Percentiles rank a stretch among this genome's conserved stretches.
Evolutionary conservation across 2,888 invertebrate species (phyloP).

Genomic region (Fragum fragum): DNA sequence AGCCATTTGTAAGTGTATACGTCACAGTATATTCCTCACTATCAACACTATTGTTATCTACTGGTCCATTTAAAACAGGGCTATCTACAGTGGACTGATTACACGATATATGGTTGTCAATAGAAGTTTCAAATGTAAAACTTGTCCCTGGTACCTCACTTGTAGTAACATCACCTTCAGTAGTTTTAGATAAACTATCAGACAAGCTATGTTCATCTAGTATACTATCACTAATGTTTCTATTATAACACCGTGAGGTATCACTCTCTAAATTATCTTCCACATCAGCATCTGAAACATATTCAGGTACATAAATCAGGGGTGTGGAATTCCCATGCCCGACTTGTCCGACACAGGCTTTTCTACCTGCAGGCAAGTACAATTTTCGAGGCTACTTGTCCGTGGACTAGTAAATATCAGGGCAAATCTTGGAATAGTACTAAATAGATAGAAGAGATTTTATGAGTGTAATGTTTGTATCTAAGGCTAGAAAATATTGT

Average conservation of each 20-base stretch:
- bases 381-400: no score
- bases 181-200: slow-evolving; percentile 12
- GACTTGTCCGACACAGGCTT: no score
- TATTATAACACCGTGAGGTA: slow-evolving; percentile 70
- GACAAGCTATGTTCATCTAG: slow-evolving; percentile 12
- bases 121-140: slow-evolving; percentile 21
- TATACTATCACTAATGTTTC: slow-evolving; percentile 51
- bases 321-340: no score
- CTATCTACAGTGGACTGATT: background rate
- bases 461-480: no score
- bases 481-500: no score
- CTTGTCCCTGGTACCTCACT: background rate
- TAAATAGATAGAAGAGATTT: no score
- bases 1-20: slow-evolving; percentile 50
- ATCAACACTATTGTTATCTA: slow-evolving; percentile 5
- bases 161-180: background rate
- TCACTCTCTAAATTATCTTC: slow-evolving; percentile 86
- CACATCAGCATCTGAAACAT: slow-evolving; percentile 85
- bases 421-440: no score
- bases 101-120: background rate
- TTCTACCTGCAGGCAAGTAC: no score
- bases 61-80: slow-evolving; percentile 38
- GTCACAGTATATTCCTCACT: slow-evolving; percentile 39
- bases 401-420: no score
- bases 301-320: no score